Evolutionary conservation across 1,140 invertebrate genomes (phyloP).

Genomic region (Belonocnema kinseyi): DNA sequence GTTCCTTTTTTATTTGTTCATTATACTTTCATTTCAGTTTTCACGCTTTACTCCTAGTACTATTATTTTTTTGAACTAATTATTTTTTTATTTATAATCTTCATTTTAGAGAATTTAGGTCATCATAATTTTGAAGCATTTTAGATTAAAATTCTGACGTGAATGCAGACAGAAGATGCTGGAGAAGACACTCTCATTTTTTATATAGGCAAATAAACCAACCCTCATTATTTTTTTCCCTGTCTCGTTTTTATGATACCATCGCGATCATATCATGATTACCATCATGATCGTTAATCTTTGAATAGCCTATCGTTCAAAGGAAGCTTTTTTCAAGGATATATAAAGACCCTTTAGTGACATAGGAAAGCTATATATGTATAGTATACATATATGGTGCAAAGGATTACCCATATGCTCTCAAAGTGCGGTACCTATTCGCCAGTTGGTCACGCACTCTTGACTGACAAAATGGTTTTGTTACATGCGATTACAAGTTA

Average conservation of each 20-base stretch:
- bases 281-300: constrained; percentile 46
- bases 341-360: constrained; percentile 49
- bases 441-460: constrained; percentile 63
- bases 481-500: constrained; percentile 53
- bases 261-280: constrained; percentile 12
- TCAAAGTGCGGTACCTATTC: constrained; percentile 49
- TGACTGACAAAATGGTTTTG: constrained; percentile 49
- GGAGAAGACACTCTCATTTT: neutral
- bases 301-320: constrained; percentile 60
- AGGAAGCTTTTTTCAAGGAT: constrained; percentile 48
- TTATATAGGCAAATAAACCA: neutral
- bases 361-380: constrained; percentile 41
- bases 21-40: constrained; percentile 1
- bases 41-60: neutral
- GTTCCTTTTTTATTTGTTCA: constrained; percentile 45
- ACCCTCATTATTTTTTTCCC: neutral
- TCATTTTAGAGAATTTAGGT: no score
- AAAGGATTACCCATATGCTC: constrained; percentile 62
- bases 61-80: no score
- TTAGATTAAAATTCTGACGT: no score
- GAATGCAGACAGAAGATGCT: neutral
- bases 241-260: neutral
- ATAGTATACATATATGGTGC: constrained; percentile 46
- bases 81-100: no score
- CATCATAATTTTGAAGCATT: no score